Evolutionary conservation across 2,888 invertebrate genomes (phyloP), one percentile per base, ranked within the genome.

Genomic region (Drosophila greeni): DNA sequence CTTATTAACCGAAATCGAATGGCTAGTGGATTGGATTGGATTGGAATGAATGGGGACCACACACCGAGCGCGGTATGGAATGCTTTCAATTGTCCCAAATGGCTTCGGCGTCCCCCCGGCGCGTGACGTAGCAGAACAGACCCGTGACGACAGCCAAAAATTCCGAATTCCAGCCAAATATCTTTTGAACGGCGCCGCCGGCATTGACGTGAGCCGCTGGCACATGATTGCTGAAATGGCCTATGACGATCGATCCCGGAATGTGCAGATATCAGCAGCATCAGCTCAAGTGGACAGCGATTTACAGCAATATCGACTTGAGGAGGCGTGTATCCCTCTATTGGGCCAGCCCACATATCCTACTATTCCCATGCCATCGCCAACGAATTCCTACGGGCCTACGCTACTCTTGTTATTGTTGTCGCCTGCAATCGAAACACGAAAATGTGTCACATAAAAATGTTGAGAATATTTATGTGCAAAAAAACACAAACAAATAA

Each of bases 61-160:
- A 56, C 18, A 42, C 20, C 2, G 9, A 9, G 1, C 14, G 23
- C 11, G n/a, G n/a, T n/a, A 31, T 3, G 39, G 57, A 66, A 43
- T 56, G 56, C 42, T 61, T 40, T 54, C 51, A 51, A 68, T 53
- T 54, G 49, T 49, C 54, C 55, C 59, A 56, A 66, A 65, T 54
- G 65, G 40, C 51, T 42, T 47, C 75, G 84, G 84, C 79, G 84
- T 84, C 84, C 84, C 75, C 74, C 6, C 45, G 79, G 66, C 85
- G 77, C 31, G 59, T 82, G 76, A 81, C 76, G 84, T 40, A 65
- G 11, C 68, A 71, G 65, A 70, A 45, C 65, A 65, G 54, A 78
- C 73, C 73, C 68, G 52, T 81, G 81, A 81, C 81, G 81, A 84
- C 84, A 84, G 75, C 74, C 75, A 53, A 68, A 52, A 68, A 83